Base-by-base conservation (phyloP, 2,113 vertebrate genomes). In the Rhinopomastus cyanomelas region DNA sequence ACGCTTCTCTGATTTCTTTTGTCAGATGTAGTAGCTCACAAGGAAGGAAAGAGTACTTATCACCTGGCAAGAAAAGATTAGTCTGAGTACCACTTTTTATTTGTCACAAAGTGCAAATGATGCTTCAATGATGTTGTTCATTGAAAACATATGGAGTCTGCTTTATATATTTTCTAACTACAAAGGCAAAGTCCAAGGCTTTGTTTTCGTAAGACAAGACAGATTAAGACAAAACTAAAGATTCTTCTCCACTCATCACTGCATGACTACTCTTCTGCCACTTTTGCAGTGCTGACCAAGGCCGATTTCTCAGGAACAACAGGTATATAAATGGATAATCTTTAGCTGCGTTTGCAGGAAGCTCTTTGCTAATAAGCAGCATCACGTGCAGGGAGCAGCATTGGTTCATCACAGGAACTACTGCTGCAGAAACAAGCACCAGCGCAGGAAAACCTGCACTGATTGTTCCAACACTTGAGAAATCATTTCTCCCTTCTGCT, bases 101-200 rank as follows among this genome's bases (percentile, higher is more conserved):
- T 39, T 62, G 12, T 37, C 29, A 39, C 14, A 30, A 81, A 77
- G 13, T 60, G 11, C 32, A 68, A 93, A 57, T 4, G 11, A n/a
- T 20, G 1, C 2, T n/a, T 52, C 49, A 60, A 75, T 27, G 49
- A 78, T n/a, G n/a, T n/a, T n/a, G n/a, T n/a, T n/a, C n/a, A n/a
- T n/a, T n/a, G n/a, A n/a, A n/a, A 85, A 14, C 27, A 66, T 0
- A 0, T 34, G 1, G 5, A 22, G 81, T 21, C 22, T 73, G 49
- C 46, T 25, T 56, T 77, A 34, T 12, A 11, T 62, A 37, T 52
- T 61, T 92, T 69, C 85, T 21, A 72, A 49, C 21, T 36, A 12
- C 42, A 34, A 75, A 71, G 22, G 69, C 6, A 27, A 73, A 32
- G 19, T 29, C 46, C 20, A 57, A 26, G 8, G 18, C 34, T 82